Conservation (phyloP, 2,888 invertebrate genomes). For the Trichogramma evanescens region DNA sequence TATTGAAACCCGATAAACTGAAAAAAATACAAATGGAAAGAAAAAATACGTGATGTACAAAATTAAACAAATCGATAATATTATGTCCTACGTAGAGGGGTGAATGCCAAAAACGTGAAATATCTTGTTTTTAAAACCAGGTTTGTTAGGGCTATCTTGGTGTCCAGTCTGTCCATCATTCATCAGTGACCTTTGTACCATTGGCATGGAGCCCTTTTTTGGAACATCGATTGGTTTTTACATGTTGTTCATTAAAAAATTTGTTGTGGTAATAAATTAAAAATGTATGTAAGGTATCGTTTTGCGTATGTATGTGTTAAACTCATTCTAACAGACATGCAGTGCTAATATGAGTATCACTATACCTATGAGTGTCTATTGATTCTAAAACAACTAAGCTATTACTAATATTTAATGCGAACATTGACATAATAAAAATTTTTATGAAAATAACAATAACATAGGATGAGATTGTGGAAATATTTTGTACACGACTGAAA, state of each 20-base stretch:
- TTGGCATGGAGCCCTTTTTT: conserved; percentile 48
- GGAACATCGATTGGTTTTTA: conserved; percentile 6
- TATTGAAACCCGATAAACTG: conserved; percentile 1
- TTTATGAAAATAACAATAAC: too few relatives aligned
- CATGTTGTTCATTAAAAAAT: conserved; percentile 6
- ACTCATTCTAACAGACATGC: conserved; percentile 28
- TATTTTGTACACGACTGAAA: too few relatives aligned
- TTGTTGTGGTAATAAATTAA: too few relatives aligned
- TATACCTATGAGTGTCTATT: conserved; percentile 12
- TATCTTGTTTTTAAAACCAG: conserved; percentile 78
- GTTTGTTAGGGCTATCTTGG: conserved; percentile 55
- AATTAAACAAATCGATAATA: neutral
- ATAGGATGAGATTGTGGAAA: too few relatives aligned
- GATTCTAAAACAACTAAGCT: conserved; percentile 19
- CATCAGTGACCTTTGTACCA: conserved; percentile 58
- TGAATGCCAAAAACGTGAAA: conserved; percentile 79
- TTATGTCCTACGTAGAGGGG: conserved; percentile 49
- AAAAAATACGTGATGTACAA: conserved; percentile 1
- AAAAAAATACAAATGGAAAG: conserved; percentile 6
- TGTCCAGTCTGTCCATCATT: conserved; percentile 54
- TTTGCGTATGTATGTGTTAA: conserved; percentile 8
- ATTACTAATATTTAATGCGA: conserved; percentile 7
- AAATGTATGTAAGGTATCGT: too few relatives aligned
- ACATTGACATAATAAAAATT: too few relatives aligned
- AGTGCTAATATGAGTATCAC: conserved; percentile 24